phyloP scores from a whole-genome alignment of 2,113 vertebrate species.

The Pagrus major region DNA sequence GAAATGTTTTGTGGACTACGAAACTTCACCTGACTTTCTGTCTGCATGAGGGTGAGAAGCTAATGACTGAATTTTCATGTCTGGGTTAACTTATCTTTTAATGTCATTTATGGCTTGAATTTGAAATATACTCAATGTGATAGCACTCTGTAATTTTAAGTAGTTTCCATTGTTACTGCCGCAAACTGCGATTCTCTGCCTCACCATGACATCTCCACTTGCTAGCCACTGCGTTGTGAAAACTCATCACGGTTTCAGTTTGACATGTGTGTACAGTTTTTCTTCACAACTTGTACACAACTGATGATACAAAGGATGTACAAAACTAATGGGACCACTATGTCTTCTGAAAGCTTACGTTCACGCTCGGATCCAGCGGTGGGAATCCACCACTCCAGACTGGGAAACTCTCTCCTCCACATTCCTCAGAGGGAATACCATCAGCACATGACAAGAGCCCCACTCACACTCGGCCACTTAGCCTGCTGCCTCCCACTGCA shows the following conservation, averaged over 20 bases:
- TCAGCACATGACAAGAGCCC: slow-evolving; percentile 72
- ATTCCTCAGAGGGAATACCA: slow-evolving; percentile 77
- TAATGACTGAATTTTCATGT: too few species aligned
- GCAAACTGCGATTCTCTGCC: not conserved
- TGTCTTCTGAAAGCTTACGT: slow-evolving; percentile 25
- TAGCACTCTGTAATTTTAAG: not conserved
- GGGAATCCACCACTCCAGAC: slow-evolving; percentile 58
- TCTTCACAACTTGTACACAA: not conserved
- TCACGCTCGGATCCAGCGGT: slow-evolving; percentile 28
- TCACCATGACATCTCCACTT: not conserved
- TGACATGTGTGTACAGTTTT: not conserved
- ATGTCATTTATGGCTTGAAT: not conserved
- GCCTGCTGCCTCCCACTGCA: slow-evolving; percentile 74
- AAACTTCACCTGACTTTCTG: too few species aligned
- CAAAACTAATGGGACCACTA: not conserved
- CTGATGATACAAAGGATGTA: not conserved
- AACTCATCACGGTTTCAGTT: not conserved
- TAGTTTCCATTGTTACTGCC: not conserved
- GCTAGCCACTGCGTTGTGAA: not conserved
- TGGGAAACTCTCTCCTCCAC: slow-evolving; percentile 67
- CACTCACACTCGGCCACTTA: slow-evolving; percentile 72
- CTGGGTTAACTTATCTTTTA: too few species aligned
- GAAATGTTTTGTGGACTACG: too few species aligned
- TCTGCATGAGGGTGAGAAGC: too few species aligned
- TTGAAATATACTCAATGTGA: not conserved